Conservation (phyloP, 2,113 vertebrate genomes). For the Cygnus buccinator region DNA sequence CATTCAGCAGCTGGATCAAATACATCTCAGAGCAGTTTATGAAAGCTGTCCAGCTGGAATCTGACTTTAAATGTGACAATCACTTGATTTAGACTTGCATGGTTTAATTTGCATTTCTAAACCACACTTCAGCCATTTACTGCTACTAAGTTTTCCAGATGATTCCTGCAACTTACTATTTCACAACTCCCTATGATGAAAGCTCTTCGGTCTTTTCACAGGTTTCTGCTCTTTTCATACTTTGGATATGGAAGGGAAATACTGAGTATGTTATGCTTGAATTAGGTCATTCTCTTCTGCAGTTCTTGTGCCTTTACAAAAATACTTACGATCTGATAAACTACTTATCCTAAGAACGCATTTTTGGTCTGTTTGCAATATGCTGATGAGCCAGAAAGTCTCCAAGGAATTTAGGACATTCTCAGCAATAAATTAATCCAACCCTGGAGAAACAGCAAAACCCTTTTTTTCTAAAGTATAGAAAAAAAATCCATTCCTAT, state of each 20-base stretch:
- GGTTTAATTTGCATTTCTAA: not conserved
- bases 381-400: not conserved
- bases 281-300: constrained; percentile 3
- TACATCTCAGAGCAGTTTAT: not conserved
- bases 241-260: not conserved
- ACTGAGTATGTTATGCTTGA: not conserved
- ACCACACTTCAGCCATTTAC: not conserved
- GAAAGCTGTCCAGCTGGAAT: not conserved
- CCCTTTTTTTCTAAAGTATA: not conserved
- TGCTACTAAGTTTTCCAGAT: not conserved
- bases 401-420: constrained; percentile 11
- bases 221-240: not conserved
- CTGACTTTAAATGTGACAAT: not conserved
- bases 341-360: constrained; percentile 6
- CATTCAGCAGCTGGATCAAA: not conserved
- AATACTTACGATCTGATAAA: constrained; percentile 20
- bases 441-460: not conserved
- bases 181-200: not conserved
- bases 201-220: not conserved
- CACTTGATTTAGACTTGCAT: not conserved
- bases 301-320: not conserved
- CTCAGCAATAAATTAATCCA: not conserved
- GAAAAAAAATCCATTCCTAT: not conserved
- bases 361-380: constrained; percentile 32
- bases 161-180: not conserved